These are phyloP conservation scores for Cromileptes altivelis DNA, from an alignment of 2,113 vertebrate species.

Conservation along the genomic window DNA sequence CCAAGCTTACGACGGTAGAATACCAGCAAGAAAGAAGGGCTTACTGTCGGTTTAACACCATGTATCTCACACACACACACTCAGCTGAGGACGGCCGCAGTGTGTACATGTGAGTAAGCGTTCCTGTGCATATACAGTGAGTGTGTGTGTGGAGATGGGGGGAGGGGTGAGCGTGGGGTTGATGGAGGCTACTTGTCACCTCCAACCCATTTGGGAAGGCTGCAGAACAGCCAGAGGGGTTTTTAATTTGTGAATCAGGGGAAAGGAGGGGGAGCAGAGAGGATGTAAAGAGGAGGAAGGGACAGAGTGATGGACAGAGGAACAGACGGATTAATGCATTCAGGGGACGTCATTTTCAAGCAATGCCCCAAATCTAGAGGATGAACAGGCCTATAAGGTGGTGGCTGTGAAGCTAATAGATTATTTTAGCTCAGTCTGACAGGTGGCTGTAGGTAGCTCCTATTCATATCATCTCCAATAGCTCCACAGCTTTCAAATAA, in stretches of 20 bases:
- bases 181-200: constrained; percentile 60
- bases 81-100: constrained; percentile 15
- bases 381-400: too few relatives aligned
- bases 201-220: constrained; percentile 53
- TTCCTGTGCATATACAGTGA: background rate
- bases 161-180: constrained; percentile 34
- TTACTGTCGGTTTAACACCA: constrained; percentile 55
- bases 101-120: constrained; percentile 18
- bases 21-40: constrained; percentile 38
- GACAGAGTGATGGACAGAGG: background rate
- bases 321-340: background rate
- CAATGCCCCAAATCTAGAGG: background rate
- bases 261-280: background rate
- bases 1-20: constrained; percentile 37
- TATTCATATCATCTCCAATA: background rate
- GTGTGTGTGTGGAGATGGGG: constrained; percentile 1
- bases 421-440: background rate
- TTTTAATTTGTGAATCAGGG: constrained; percentile 52
- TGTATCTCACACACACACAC: constrained; percentile 6
- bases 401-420: too few relatives aligned
- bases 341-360: background rate
- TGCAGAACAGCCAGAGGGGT: constrained; percentile 46
- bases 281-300: background rate
- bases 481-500: too few relatives aligned
- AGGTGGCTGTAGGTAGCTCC: background rate